Evolutionary conservation across 2,888 invertebrate species (phyloP), one percentile per base, ranked within the genome.

Genomic region (Brachyopa scutellaris): DNA sequence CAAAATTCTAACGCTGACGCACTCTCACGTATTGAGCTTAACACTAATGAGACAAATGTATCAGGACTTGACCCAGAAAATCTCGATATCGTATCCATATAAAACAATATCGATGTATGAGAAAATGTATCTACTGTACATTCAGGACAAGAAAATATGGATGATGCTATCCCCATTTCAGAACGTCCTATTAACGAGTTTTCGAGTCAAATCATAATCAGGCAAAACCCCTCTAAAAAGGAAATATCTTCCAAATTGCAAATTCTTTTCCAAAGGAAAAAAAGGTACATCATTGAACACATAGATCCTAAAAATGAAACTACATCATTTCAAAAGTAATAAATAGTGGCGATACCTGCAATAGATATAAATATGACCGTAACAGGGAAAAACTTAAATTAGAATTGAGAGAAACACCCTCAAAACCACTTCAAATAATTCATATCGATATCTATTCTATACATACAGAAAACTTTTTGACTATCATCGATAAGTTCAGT

Each of bases 401-500:
- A 8, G 33, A 74, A 51, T 47, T 5, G 26, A 59, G 84, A 6
- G 80, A 82, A 82, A 82, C 72, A 7, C 82, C 84, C 0, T 11
- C 23, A 0, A 33, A 64, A 62, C 82, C 84, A 3, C 13, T 79
- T 42, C 23, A 79, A 13, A 79, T 72, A 9, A 1, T 72, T 15
- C 78, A 72, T 40, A 23, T 45, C 4, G 78, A 66, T 17, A 36
- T 79, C 19, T 79, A 72, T 36, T 49, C 47, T 1, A 29, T 78
- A 3, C 29, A 64, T 13, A 64, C 29, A 11, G 7, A 55, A 31
- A 31, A 51, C 11, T 51, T 72, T 7, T 21, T 84, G 9, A 84
- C 84, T 15, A 67, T 85, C 2, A 64, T 84, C 9, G 85, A 84
- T 17, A 84, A 85, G 76, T 84, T 84, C 31, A 67, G 64, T 0